Evolutionary conservation across 2,888 invertebrate species (phyloP), one percentile per base, ranked within the genome.

Genomic region (Bruchidius siliquastri): DNA sequence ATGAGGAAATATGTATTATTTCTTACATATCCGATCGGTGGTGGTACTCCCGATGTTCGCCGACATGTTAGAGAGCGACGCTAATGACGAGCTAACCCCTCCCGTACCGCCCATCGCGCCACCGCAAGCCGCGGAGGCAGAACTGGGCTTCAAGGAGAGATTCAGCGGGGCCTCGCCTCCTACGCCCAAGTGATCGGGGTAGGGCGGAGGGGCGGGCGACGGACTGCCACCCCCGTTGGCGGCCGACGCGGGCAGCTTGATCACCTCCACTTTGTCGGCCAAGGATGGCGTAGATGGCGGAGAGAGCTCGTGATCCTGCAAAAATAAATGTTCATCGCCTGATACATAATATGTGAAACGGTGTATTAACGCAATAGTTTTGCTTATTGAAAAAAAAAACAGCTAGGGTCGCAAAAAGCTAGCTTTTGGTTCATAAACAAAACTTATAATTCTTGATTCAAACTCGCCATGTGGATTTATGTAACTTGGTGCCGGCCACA

Each of bases 81-180:
- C 90, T 30, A 91, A 85, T 73, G 91, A 87, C 74, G 90, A 87
- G 68, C 89, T 90, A 13, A 49, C 49, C 1, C 49, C 49, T 49
- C 49, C 49, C 1, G 49, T 49, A 49, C 49, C 18, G 49, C 49
- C 13, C 18, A 49, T 13, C 21, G 13, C 22, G 20, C 68, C 20
- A 1, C 68, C 68, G 30, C 81, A 79, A 71, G 77, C 80, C 22
- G 81, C 79, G 30, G 80, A 77, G 73, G 85, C 81, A 74, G 87
- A 84, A 68, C 87, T 86, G 0, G 94, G 93, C 86, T 96, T 96
- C 78, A 95, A 88, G 0, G 94, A 95, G 21, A 96, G 90, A 87
- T 96, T 96, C 22, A 96, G 89, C 0, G 96, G 96, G 0, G 93
- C 91, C 81, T 95, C 95, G 3, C 91, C 88, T 71, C 91, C 90